Percentiles rank a stretch among this genome's conserved stretches.
These are phyloP conservation scores for Tromatobia lineatoria DNA, from an alignment of 2,888 invertebrate species.

Conservation along the genomic window DNA sequence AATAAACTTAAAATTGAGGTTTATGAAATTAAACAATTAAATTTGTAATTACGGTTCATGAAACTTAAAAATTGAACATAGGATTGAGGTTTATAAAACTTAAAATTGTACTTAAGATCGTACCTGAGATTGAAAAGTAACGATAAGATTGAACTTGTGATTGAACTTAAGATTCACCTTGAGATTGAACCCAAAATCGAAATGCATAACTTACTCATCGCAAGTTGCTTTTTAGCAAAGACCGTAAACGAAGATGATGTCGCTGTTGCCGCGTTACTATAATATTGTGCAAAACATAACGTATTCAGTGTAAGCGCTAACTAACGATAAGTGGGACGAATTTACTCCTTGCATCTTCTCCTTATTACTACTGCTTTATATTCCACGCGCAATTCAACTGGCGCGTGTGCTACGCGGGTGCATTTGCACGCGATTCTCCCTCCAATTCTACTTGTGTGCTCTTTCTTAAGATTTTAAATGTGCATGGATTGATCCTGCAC, in stretches of 20 bases:
- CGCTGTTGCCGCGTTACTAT: conserved; percentile 71
- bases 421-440: conserved; percentile 51
- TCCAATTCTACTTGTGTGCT: conserved; percentile 57
- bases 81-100: too few species aligned
- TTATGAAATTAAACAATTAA: too few species aligned
- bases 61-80: too few species aligned
- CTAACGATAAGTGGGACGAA: conserved; percentile 85
- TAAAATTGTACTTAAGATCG: too few species aligned
- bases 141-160: too few species aligned
- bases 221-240: neutral
- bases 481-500: neutral
- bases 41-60: too few species aligned
- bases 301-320: conserved; percentile 84
- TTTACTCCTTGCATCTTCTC: conserved; percentile 81
- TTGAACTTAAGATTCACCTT: too few species aligned
- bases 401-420: conserved; percentile 54
- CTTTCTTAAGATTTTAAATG: neutral
- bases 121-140: too few species aligned
- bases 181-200: too few species aligned
- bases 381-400: conserved; percentile 71
- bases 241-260: conserved; percentile 7
- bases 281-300: conserved; percentile 84
- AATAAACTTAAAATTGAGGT: too few species aligned
- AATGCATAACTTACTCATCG: neutral
- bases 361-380: conserved; percentile 83